Evolutionary conservation across 2,797 vertebrate genomes (phyloP).

Genomic region (Ctenosaura bakeri): DNA sequence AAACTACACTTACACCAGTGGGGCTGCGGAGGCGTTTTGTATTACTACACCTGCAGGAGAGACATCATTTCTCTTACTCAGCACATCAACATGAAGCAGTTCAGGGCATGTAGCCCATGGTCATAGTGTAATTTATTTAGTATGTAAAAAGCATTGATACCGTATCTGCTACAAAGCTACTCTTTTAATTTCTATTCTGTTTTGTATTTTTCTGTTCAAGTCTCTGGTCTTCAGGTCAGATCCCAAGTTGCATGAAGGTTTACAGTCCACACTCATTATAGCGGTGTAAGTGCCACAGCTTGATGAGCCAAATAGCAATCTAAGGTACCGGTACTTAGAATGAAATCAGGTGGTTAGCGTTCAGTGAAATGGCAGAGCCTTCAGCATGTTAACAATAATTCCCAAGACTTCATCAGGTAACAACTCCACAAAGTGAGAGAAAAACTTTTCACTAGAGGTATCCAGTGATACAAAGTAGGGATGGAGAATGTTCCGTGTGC

Average conservation of each 20-base stretch:
- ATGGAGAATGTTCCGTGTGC: not conserved
- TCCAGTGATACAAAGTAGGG: not conserved
- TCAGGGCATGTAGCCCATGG: not conserved
- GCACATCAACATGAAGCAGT: not conserved
- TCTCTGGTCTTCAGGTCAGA: not conserved
- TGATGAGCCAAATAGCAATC: not conserved
- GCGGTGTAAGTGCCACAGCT: too few species aligned
- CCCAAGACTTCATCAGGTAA: not conserved
- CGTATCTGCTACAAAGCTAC: not conserved
- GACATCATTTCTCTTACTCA: not conserved
- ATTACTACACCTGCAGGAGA: not conserved
- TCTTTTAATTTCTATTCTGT: not conserved
- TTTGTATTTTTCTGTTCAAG: not conserved
- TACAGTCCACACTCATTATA: not conserved
- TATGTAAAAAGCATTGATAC: not conserved
- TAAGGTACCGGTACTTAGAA: not conserved
- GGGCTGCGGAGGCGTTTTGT: not conserved
- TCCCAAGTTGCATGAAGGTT: not conserved
- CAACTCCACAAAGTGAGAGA: not conserved
- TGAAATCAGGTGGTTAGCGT: not conserved
- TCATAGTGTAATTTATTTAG: not conserved
- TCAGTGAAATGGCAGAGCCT: too few species aligned
- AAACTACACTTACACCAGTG: not conserved
- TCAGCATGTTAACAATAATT: not conserved
- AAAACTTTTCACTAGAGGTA: not conserved